Evolutionary conservation across 2,888 invertebrate species (phyloP).

Genomic region (Selenia dentaria): DNA sequence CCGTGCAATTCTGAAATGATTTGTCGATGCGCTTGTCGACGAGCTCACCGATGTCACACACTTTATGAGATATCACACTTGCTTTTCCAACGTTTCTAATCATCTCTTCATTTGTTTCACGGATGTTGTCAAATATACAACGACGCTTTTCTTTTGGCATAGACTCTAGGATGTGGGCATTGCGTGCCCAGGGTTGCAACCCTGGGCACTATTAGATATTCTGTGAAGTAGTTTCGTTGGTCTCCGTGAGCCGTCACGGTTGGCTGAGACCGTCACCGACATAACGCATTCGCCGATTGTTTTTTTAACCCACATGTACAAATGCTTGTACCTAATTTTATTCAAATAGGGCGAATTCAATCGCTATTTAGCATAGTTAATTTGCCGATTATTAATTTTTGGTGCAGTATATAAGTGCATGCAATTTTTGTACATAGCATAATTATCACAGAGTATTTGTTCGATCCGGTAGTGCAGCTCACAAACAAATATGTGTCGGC

Average conservation of each 20-base stretch:
- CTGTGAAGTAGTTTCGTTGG: background rate
- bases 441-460: constrained; percentile 58
- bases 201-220: background rate
- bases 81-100: too few species aligned
- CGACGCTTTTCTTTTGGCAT: too few species aligned
- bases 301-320: constrained; percentile 31
- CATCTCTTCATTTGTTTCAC: too few species aligned
- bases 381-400: constrained; percentile 74
- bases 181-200: too few species aligned
- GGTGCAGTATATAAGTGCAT: constrained; percentile 76
- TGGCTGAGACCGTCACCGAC: constrained; percentile 20
- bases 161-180: constrained; percentile 36
- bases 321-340: constrained; percentile 60
- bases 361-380: constrained; percentile 73
- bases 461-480: constrained; percentile 55
- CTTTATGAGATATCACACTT: too few species aligned
- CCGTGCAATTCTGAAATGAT: too few species aligned
- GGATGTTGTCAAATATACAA: too few species aligned
- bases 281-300: constrained; percentile 27
- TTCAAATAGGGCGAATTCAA: constrained; percentile 73
- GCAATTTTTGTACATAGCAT: constrained; percentile 54
- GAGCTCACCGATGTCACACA: too few species aligned
- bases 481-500: constrained; percentile 64
- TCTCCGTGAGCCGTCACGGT: constrained; percentile 38
- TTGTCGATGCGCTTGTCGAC: too few species aligned